These are phyloP conservation scores for Macheiramphus alcinus DNA, from an alignment of 2,113 vertebrate species.

Conservation along the genomic window DNA sequence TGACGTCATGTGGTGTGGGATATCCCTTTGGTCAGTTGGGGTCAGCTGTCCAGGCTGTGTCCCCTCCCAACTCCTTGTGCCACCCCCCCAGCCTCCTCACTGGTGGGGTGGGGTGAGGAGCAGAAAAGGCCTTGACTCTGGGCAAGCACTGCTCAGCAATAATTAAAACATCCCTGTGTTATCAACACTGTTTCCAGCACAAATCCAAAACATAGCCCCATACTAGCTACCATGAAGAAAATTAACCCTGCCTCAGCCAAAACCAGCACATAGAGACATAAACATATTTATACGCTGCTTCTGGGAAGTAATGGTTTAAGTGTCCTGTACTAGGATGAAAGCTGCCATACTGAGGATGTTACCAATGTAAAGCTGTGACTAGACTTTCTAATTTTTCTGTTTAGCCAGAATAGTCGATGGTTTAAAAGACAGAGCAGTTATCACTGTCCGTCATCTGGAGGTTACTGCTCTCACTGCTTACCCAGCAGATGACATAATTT, in stretches of 20 bases:
- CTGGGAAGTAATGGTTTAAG: background rate
- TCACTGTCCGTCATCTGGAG: background rate
- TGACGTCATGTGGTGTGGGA: rapidly evolving
- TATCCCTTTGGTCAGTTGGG: too few species aligned
- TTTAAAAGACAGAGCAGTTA: background rate
- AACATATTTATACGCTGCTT: background rate
- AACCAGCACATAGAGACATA: background rate
- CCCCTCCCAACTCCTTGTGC: too few species aligned
- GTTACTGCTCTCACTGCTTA: background rate
- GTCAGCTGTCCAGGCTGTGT: too few species aligned
- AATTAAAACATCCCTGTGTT: too few species aligned
- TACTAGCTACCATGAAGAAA: too few species aligned
- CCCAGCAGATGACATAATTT: background rate
- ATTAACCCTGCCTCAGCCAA: too few species aligned
- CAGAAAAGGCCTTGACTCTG: too few species aligned
- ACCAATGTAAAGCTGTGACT: background rate
- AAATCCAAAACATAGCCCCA: too few species aligned
- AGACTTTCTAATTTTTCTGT: background rate
- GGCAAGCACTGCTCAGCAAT: too few species aligned
- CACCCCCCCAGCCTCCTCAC: too few species aligned
- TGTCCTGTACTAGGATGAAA: background rate
- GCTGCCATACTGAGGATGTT: background rate
- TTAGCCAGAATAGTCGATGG: background rate
- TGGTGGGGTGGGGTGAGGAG: too few species aligned
- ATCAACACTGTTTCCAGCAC: too few species aligned